Evolutionary conservation across 2,797 vertebrate species (phyloP).

Genomic region (Helostoma temminkii): DNA sequence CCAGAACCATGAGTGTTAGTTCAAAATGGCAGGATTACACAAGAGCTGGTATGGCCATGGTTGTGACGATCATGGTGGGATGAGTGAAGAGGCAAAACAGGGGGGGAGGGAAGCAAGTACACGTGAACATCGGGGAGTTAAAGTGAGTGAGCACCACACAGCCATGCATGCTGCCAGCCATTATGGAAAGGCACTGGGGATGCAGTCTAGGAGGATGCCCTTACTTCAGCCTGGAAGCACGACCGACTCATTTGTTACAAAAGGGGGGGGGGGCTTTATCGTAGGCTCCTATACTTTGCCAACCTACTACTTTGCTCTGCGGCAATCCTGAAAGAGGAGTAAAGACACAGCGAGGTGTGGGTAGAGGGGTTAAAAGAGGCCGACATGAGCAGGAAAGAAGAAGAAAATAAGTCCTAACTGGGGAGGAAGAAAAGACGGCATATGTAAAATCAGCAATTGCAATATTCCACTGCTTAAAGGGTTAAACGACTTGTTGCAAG

Average conservation of each 20-base stretch:
- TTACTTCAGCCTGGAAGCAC: conserved; percentile 91
- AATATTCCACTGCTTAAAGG: conserved; percentile 26
- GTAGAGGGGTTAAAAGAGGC: conserved; percentile 64
- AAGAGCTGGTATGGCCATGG: conserved; percentile 33
- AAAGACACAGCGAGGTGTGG: conserved; percentile 77
- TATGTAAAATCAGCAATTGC: conserved; percentile 33
- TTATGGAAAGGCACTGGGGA: conserved; percentile 72
- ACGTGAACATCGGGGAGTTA: conserved; percentile 41
- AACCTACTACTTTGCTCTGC: conserved; percentile 99
- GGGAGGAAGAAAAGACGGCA: conserved; percentile 10
- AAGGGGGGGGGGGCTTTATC: conserved; percentile 87
- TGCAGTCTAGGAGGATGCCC: conserved; percentile 83
- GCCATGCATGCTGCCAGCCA: conserved; percentile 80
- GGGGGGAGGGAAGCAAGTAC: conserved; percentile 13
- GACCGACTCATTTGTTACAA: conserved; percentile 84
- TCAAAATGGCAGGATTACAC: conserved; percentile 44
- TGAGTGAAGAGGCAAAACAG: conserved; percentile 58
- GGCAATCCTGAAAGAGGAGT: conserved; percentile 95
- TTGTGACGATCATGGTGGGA: conserved; percentile 49
- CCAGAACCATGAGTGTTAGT: conserved; percentile 47
- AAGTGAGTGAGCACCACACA: conserved; percentile 71
- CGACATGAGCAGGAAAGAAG: conserved; percentile 55
- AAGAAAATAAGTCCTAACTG: conserved; percentile 26
- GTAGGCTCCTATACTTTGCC: conserved; percentile 99
- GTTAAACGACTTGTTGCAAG: conserved; percentile 23